Evolutionary conservation across 1,140 invertebrate species (phyloP), one percentile per base, ranked within the genome.

Genomic region (Holcopasites calliopsidis): DNA sequence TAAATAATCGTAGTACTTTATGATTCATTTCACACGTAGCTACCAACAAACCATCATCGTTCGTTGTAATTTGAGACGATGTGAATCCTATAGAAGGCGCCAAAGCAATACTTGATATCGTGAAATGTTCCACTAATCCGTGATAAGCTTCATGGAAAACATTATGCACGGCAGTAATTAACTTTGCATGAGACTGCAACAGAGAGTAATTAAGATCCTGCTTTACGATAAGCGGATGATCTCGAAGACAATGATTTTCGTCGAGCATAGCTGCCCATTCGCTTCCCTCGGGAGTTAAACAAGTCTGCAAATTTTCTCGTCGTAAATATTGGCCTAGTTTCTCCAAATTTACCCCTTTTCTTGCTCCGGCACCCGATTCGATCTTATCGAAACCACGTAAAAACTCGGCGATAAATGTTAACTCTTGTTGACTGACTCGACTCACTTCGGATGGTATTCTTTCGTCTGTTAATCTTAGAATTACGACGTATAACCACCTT

Each of bases 291-390:
- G 87, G 80, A 42, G 85, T 88, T 13, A 92, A 65, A 21, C 86
- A 88, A 55, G 85, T 90, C 72, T 91, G 88, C 4, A 92, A 79
- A 21, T 88, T 78, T 47, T 95, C 92, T 80, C 93, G 93, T 71
- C 95, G 94, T 55, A 99, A 92, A 92, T 99, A 99, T 89, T 98
- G 96, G 0, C 97, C 97, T 61, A 99, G 93, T 86, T 95, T 94
- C 92, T 99, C 97, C 79, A 99, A 90, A 89, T 97, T 96, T 88
- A 97, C 94, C 42, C 93, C 92, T 84, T 94, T 94, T 77, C 92
- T 93, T 54, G 93, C 93, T 77, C 90, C 90, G 42, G 89, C 85
- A 69, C 87, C 89, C n/a, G 86, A 76, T 54, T 91, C 90, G 50
- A 93, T 92, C 85, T 94, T 94, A 85, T 96, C 95, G 90, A 98